phyloP scores from a whole-genome alignment of 1,140 invertebrate species.

The Adelges cooleyi region DNA sequence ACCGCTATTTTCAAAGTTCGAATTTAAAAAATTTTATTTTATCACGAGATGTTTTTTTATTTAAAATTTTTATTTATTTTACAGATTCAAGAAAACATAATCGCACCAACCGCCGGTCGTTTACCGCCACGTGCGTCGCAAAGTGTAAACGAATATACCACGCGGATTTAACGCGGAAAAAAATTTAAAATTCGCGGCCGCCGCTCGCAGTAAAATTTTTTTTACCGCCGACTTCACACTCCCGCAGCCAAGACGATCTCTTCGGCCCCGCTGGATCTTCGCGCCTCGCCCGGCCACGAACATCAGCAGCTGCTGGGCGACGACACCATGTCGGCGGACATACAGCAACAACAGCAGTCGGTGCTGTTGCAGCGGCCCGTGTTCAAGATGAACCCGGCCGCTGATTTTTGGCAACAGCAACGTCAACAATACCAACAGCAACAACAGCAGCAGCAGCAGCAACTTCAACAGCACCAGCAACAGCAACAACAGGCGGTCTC shows the following conservation, averaged over 20 bases:
- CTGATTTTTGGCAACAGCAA: slow-evolving; percentile 35
- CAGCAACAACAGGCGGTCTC: neutral
- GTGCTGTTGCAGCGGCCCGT: slow-evolving; percentile 36
- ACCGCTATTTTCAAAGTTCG: too few relatives aligned
- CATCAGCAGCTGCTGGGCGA: slow-evolving; percentile 26
- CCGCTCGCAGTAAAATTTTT: too few relatives aligned
- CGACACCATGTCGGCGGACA: slow-evolving; percentile 32
- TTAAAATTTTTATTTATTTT: too few relatives aligned
- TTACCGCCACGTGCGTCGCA: too few relatives aligned
- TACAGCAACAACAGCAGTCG: slow-evolving; percentile 34
- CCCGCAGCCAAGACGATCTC: slow-evolving; percentile 32
- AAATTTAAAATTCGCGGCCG: too few relatives aligned
- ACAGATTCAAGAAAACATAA: too few relatives aligned
- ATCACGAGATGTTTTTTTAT: too few relatives aligned
- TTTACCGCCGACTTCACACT: neutral
- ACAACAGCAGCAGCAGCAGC: slow-evolving; percentile 24
- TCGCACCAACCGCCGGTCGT: too few relatives aligned
- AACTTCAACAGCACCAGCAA: slow-evolving; percentile 13
- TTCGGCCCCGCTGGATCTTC: slow-evolving; percentile 35
- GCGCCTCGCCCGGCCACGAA: slow-evolving; percentile 33
- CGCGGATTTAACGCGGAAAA: too few relatives aligned
- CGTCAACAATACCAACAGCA: slow-evolving; percentile 31
- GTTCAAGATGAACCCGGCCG: slow-evolving; percentile 36
- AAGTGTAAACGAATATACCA: too few relatives aligned
- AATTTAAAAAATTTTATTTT: too few relatives aligned